Evolutionary conservation across 2,888 invertebrate genomes (phyloP), one percentile per base, ranked within the genome.

Genomic region (Abrostola tripartita): DNA sequence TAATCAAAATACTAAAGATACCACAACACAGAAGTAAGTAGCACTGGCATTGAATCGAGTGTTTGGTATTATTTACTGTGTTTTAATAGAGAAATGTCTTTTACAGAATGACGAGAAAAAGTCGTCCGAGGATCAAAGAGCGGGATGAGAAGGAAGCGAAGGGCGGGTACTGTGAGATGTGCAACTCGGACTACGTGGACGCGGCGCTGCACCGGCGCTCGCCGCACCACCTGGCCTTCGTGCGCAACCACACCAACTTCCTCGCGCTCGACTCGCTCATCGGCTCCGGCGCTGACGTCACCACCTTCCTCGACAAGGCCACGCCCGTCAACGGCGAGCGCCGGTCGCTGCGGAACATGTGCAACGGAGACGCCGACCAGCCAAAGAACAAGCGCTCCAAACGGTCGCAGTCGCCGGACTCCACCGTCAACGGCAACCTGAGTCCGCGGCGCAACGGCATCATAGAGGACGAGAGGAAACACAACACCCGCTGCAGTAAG

Each of bases 131-230:
- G 52, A 88, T 92, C 58, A 94, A 93, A 68, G 95, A 94, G 61
- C 90, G 87, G 54, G 91, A 92, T 61, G 92, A 92, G 59, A 90
- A 90, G 68, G 93, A 92, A 68, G 82, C 82, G 42, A 91, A 90
- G 64, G 95, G 95, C 50, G 97, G 97, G 14, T 97, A 97, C 85
- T 97, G 97, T 92, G 97, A 97, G 91, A 96, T 98, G 88, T 98
- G 98, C 89, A 97, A 96, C 85, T 92, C 96, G 54, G 97, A 97
- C 81, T 98, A 97, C 88, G 95, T 95, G 65, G 96, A 96, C 83
- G 93, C 97, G 11, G 95, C 95, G 12, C 95, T 96, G 71, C 98
- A 98, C 84, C 92, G 97, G 24, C 96, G 96, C 74, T 97, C 97
- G 38, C 96, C 97, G 78, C 96, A 96, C 79, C 98, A 98, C 90